Evolutionary conservation across 2,113 vertebrate genomes (phyloP).

Genomic region (Oryzias woworae): DNA sequence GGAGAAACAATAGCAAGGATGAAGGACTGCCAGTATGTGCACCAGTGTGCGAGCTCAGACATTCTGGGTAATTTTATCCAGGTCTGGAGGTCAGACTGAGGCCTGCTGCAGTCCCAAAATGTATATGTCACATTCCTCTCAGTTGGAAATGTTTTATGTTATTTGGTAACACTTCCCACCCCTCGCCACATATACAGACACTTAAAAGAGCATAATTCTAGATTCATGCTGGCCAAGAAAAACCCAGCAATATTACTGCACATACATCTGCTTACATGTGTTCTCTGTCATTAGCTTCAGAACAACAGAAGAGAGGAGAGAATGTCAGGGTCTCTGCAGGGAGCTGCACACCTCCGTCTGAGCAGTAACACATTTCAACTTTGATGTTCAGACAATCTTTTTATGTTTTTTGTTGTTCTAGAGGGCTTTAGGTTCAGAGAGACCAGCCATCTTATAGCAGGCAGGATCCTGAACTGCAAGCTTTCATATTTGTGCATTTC

Average conservation of each 20-base stretch:
- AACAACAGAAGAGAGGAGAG: constrained; percentile 23
- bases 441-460: too few species aligned
- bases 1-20: background rate
- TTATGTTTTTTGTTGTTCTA: too few species aligned
- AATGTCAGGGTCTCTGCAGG: background rate
- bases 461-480: too few species aligned
- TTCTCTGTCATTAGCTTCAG: constrained; percentile 29
- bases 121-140: constrained; percentile 23
- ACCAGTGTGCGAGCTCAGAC: constrained; percentile 23
- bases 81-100: constrained; percentile 60
- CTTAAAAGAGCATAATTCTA: constrained; percentile 23
- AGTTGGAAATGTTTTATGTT: constrained; percentile 49
- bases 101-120: constrained; percentile 57
- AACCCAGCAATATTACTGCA: constrained; percentile 22
- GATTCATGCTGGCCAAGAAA: constrained; percentile 17
- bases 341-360: constrained; percentile 37
- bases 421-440: too few species aligned
- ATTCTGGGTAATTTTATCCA: constrained; percentile 43
- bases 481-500: too few species aligned
- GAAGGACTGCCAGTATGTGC: constrained; percentile 9
- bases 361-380: background rate
- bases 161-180: constrained; percentile 35
- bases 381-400: too few species aligned
- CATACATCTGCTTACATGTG: constrained; percentile 47
- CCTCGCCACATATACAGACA: constrained; percentile 48